These are phyloP conservation scores for Metalampra italica DNA, from an alignment of 2,888 invertebrate species.

Conservation along the genomic window DNA sequence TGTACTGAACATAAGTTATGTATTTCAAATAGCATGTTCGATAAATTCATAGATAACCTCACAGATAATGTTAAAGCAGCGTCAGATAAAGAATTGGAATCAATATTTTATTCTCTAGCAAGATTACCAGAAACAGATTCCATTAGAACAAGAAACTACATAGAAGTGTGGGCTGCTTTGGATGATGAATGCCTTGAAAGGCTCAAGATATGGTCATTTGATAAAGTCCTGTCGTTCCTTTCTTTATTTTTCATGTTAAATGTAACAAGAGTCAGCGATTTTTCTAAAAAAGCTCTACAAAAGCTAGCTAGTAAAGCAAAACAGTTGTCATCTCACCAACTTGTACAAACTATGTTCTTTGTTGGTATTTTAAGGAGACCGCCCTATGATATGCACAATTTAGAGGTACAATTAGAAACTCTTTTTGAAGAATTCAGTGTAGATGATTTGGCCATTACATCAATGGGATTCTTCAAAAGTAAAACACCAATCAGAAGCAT, in stretches of 20 bases:
- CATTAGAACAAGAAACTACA: conserved; percentile 76
- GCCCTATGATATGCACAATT: conserved; percentile 80
- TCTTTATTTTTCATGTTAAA: conserved; percentile 82
- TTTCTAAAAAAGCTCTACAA: conserved; percentile 69
- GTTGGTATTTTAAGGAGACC: conserved; percentile 79
- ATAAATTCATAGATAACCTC: conserved; percentile 55
- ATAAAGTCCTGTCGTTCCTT: conserved; percentile 76
- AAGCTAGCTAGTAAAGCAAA: conserved; percentile 77
- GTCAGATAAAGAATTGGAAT: conserved; percentile 76
- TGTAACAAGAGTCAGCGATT: conserved; percentile 76
- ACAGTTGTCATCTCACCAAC: conserved; percentile 78
- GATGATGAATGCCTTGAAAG: conserved; percentile 80
- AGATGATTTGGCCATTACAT: conserved; percentile 84
- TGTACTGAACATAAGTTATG: conserved; percentile 46
- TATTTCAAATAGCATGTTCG: conserved; percentile 57
- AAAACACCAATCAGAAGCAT: conserved; percentile 79
- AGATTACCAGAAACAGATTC: conserved; percentile 74
- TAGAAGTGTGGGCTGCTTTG: conserved; percentile 82
- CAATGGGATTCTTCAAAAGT: conserved; percentile 89
- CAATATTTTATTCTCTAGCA: conserved; percentile 69
- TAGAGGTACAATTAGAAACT: conserved; percentile 78
- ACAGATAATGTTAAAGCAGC: conserved; percentile 75
- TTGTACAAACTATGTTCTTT: conserved; percentile 83
- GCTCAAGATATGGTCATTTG: conserved; percentile 65
- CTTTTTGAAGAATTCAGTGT: conserved; percentile 76